Evolutionary conservation across 1,140 invertebrate genomes (phyloP).

Genomic region (Lasaia peninsularis): DNA sequence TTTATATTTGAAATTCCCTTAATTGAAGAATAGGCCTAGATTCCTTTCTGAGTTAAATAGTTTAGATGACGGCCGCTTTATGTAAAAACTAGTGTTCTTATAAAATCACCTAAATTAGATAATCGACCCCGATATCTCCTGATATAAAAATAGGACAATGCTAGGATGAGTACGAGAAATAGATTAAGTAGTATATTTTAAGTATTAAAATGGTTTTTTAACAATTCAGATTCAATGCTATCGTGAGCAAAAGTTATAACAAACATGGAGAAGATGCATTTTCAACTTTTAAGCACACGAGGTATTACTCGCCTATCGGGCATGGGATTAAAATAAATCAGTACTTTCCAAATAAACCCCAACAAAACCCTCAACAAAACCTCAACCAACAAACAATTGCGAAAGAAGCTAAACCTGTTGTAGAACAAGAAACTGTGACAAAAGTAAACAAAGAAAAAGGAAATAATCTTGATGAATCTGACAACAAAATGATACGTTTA

Average conservation of each 20-base stretch:
- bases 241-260: conserved; percentile 56
- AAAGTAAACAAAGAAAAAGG: conserved; percentile 15
- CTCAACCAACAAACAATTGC: conserved; percentile 17
- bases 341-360: conserved; percentile 54
- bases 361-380: conserved; percentile 24
- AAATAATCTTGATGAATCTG: conserved; percentile 12
- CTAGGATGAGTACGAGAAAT: no score
- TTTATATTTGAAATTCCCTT: no score
- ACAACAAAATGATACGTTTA: conserved; percentile 16
- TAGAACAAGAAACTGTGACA: conserved; percentile 21
- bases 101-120: no score
- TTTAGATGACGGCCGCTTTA: no score
- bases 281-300: conserved; percentile 50
- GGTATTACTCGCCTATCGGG: conserved; percentile 50
- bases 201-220: neutral
- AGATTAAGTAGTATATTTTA: no score
- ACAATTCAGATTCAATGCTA: conserved; percentile 59
- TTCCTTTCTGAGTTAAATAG: no score
- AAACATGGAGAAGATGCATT: conserved; percentile 58
- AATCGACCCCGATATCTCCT: no score
- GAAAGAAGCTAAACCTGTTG: conserved; percentile 35
- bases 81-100: no score
- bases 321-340: conserved; percentile 57
- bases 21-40: no score
- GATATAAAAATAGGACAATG: no score